Evolutionary conservation across 2,113 vertebrate species (phyloP).

Genomic region (Amphilophus citrinellus): DNA sequence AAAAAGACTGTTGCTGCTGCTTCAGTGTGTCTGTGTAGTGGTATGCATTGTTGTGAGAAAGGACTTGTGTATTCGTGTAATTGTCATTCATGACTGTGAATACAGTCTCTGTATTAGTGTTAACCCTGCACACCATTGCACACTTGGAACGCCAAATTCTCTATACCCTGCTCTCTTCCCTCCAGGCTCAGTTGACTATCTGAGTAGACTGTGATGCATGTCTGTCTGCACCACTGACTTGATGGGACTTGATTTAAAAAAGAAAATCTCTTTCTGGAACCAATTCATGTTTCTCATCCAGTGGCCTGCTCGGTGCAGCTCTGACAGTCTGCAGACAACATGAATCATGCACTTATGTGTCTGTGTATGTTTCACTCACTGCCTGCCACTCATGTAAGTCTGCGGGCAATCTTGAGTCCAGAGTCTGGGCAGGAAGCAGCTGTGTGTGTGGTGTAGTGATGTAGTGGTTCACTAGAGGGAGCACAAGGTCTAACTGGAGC

Average conservation of each 20-base stretch:
- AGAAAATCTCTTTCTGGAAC: slow-evolving; percentile 60
- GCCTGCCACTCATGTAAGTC: neutral
- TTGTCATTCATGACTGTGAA: slow-evolving; percentile 15
- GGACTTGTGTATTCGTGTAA: slow-evolving; percentile 12
- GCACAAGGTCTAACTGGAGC: slow-evolving; percentile 42
- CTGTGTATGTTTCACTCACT: slow-evolving; percentile 2
- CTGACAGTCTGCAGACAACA: slow-evolving; percentile 39
- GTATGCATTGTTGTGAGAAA: neutral
- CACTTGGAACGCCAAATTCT: neutral
- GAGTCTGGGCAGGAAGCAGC: neutral
- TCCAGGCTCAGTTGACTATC: slow-evolving; percentile 3
- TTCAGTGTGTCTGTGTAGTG: neutral
- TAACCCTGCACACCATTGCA: neutral
- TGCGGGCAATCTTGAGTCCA: neutral
- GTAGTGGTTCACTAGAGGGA: slow-evolving; percentile 62
- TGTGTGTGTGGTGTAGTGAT: neutral
- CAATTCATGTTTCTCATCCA: slow-evolving; percentile 62
- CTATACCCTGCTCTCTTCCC: neutral
- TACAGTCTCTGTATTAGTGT: slow-evolving; percentile 11
- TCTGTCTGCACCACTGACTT: slow-evolving; percentile 43
- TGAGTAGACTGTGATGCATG: slow-evolving; percentile 41
- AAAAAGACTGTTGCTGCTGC: too few species aligned
- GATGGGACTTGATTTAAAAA: slow-evolving; percentile 60
- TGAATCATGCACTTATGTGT: slow-evolving; percentile 21
- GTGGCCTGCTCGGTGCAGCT: slow-evolving; percentile 45